phyloP scores from a whole-genome alignment of 53 echinoderm and acorn worm genomes.

The Patiria pectinifera region DNA sequence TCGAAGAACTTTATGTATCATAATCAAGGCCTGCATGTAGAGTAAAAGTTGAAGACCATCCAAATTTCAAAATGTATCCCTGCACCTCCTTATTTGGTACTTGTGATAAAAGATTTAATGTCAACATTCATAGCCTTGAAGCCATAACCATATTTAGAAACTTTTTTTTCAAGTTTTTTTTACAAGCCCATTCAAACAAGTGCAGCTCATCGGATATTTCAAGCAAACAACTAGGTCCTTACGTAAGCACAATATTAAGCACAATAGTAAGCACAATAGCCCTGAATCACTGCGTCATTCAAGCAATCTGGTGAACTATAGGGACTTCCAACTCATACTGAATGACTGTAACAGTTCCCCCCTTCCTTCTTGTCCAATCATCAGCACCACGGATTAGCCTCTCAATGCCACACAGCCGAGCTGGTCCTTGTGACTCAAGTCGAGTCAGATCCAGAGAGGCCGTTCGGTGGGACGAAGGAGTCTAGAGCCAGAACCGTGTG shows the following conservation, averaged over 20 bases:
- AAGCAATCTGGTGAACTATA: slow-evolving; percentile 32
- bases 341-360: background rate
- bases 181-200: background rate
- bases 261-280: slow-evolving; percentile 2
- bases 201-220: slow-evolving; percentile 33
- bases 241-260: background rate
- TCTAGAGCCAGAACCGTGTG: background rate
- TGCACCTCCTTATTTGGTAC: too few relatives aligned
- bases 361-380: background rate
- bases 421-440: background rate
- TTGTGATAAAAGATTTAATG: too few relatives aligned
- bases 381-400: slow-evolving; percentile 1
- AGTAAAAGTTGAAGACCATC: too few relatives aligned
- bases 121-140: too few relatives aligned
- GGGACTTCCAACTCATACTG: background rate
- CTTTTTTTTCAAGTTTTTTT: too few relatives aligned
- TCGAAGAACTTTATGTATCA: too few relatives aligned
- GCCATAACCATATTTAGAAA: too few relatives aligned
- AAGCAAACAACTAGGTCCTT: slow-evolving; percentile 38
- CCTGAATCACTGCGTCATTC: slow-evolving; percentile 21
- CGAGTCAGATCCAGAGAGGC: background rate
- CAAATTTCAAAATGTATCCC: too few relatives aligned
- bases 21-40: too few relatives aligned
- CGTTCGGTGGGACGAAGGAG: background rate
- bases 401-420: slow-evolving; percentile 19